Percentiles rank a stretch among this genome's conserved stretches.
Conservation (phyloP, 2,113 vertebrate genomes). For the Leucosticte australis region DNA sequence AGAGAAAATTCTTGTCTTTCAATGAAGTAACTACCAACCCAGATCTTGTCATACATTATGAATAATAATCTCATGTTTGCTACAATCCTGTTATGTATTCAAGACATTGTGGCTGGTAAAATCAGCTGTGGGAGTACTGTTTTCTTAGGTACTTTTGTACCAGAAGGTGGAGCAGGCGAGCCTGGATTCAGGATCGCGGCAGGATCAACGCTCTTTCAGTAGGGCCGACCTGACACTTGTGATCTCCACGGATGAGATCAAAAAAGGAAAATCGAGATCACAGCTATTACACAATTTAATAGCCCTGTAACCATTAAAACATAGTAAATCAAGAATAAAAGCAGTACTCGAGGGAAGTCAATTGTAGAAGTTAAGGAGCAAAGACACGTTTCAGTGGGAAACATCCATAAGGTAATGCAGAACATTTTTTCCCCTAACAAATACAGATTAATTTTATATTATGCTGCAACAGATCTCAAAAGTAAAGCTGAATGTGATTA, state of each 20-base stretch:
- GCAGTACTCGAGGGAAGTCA: neutral
- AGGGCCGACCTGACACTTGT: neutral
- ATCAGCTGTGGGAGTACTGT: neutral
- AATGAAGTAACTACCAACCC: neutral
- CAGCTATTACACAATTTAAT: neutral
- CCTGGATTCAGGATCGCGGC: neutral
- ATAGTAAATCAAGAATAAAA: neutral
- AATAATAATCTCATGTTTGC: neutral
- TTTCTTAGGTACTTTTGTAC: neutral
- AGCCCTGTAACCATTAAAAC: neutral
- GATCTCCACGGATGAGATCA: neutral
- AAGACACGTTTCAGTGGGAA: neutral
- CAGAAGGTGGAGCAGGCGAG: slow-evolving; percentile 52
- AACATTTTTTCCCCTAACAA: neutral
- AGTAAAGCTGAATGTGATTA: neutral
- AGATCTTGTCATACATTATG: neutral
- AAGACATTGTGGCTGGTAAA: neutral
- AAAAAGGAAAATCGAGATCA: neutral
- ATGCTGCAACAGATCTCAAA: neutral
- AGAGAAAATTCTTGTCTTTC: neutral
- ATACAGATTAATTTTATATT: neutral
- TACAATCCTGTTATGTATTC: neutral
- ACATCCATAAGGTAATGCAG: neutral
- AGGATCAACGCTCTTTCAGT: neutral
- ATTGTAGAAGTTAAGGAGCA: neutral